Conservation (phyloP, 1,140 invertebrate species). For the Lucilia cuprina region DNA sequence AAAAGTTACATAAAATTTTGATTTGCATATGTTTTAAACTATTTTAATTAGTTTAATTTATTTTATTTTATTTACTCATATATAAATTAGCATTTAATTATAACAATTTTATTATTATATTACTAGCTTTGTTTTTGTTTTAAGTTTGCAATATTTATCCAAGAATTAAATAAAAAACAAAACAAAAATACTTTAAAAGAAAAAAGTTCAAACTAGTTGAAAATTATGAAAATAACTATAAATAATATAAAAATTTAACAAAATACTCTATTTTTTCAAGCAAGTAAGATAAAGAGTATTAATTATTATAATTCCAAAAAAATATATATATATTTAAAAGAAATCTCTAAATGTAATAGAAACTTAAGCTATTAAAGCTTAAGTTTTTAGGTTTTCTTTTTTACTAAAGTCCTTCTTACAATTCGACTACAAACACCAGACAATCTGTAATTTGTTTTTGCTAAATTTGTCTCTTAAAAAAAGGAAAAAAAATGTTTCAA, state of each 20-base stretch:
- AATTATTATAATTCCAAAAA: neutral
- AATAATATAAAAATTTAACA: neutral
- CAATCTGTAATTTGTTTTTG: neutral
- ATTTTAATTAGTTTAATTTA: constrained; percentile 10
- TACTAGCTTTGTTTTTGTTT: neutral
- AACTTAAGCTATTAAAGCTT: neutral
- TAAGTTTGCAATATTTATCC: neutral
- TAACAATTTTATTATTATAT: neutral
- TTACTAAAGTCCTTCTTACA: neutral
- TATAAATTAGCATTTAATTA: neutral
- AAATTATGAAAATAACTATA: neutral
- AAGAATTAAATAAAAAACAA: neutral
- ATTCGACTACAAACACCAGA: neutral
- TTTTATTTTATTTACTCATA: neutral
- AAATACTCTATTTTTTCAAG: constrained; percentile 14
- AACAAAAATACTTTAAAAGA: neutral
- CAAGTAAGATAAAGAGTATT: neutral
- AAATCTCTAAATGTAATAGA: too few relatives aligned
- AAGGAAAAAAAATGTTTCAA: neutral
- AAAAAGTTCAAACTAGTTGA: constrained; percentile 26
- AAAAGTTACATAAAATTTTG: too few relatives aligned
- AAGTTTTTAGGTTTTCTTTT: neutral
- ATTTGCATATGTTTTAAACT: neutral
- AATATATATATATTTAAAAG: neutral
- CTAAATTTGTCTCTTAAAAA: neutral